Evolutionary conservation across 1,140 invertebrate genomes (phyloP), one percentile per base, ranked within the genome.

Genomic region (Pentalonia nigronervosa): DNA sequence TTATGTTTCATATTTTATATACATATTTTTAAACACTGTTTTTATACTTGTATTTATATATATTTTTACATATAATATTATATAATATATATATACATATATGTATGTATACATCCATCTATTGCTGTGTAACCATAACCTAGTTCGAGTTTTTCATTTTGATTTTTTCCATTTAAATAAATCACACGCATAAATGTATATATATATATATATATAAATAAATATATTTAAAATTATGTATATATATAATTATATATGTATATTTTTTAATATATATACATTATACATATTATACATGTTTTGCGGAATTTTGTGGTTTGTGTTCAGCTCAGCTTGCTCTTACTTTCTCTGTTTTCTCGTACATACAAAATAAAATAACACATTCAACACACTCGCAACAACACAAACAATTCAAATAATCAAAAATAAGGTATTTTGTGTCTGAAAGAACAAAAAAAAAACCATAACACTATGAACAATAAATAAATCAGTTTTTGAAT

Each of bases 261-360:
- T 87, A 87, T 87, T 81, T 81, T n/a, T 81, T 81, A 81, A 90
- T 41, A 67, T 76, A 91, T 48, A 91, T 91, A 81, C 14, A 91
- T 45, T 23, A 81, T 92, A 90, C 9, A 47, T 91, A 81, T 91
- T 91, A 81, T 91, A 81, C 36, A 41, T 84, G 53, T 47, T 91
- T 91, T 91, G 76, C 76, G 21, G 76, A 93, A 93, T 93, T 92
- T 84, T 93, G 91, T 93, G 91, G 48, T 93, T 93, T 93, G 91
- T 93, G 91, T 93, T 93, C 67, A 91, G 47, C 90, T 91, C 91
- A 84, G 91, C 67, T 93, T 93, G 81, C 34, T 93, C 91, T 83
- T 93, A 83, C 91, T 83, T 84, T 83, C 76, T 91, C 45, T 84
- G 30, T 83, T 92, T 92, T 93, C 48, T 93, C 91, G 91, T 93